phyloP scores from a whole-genome alignment of 1,140 invertebrate genomes.

The Tyrophagus putrescentiae region DNA sequence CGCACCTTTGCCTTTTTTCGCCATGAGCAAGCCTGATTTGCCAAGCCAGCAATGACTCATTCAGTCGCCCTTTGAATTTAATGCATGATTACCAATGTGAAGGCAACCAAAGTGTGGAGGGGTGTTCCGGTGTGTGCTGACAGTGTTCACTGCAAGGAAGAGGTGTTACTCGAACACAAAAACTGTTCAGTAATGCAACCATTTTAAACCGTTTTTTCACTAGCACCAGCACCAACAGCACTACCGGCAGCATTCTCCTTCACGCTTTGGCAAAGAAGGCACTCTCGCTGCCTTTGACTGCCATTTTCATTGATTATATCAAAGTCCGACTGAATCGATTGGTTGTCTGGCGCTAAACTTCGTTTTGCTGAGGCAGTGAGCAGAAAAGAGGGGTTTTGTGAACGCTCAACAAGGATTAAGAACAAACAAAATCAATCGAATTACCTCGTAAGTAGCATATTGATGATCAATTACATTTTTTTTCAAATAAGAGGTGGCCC shows the following conservation, averaged over 20 bases:
- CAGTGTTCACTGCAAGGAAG: neutral
- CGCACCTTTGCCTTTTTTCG: neutral
- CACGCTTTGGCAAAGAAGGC: neutral
- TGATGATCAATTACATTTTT: too few relatives aligned
- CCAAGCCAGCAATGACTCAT: neutral
- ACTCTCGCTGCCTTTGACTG: neutral
- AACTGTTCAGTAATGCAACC: neutral
- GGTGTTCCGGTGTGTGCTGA: neutral
- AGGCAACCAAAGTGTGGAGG: neutral
- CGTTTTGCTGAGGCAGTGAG: neutral
- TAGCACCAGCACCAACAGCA: neutral
- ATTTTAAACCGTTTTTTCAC: neutral
- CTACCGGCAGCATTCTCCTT: neutral
- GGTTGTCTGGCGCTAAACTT: neutral
- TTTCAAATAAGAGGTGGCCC: too few relatives aligned
- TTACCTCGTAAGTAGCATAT: too few relatives aligned
- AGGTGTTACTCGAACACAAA: neutral
- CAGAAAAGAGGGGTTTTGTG: too few relatives aligned
- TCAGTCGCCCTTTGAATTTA: constrained; percentile 1
- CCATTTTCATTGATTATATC: constrained; percentile 6
- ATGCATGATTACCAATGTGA: neutral
- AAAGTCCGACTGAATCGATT: constrained; percentile 8
- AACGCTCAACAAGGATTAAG: too few relatives aligned
- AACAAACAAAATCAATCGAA: too few relatives aligned
- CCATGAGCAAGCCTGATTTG: neutral